phyloP scores from a whole-genome alignment of 2,113 vertebrate genomes.

The Nibea albiflora region DNA sequence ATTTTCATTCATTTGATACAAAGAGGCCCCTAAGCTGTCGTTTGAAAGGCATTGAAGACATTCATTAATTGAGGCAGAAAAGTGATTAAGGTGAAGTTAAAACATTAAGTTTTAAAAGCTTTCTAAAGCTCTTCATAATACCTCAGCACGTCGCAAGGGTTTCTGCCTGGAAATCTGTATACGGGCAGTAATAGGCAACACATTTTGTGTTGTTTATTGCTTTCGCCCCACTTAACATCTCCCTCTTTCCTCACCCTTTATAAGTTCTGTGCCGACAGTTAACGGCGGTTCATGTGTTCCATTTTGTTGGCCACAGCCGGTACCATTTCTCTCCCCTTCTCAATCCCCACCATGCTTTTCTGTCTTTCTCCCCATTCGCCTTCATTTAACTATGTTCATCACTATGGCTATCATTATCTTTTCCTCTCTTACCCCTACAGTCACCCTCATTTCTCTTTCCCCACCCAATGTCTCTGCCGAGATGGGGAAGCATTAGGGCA shows the following conservation, averaged over 20 bases:
- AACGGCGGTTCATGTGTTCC: background rate
- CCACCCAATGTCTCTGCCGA: conserved; percentile 17
- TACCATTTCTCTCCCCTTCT: background rate
- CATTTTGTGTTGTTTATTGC: background rate
- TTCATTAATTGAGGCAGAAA: conserved; percentile 12
- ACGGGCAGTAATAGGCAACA: background rate
- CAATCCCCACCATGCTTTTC: background rate
- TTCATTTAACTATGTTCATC: conserved; percentile 45
- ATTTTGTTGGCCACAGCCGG: conserved; percentile 14
- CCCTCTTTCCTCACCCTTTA: background rate
- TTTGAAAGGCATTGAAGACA: conserved; percentile 32
- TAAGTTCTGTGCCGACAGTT: background rate
- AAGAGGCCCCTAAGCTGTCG: conserved; percentile 12
- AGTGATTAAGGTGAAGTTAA: conserved; percentile 36
- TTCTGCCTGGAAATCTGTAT: background rate
- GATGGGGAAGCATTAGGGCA: conserved; percentile 45
- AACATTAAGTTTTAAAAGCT: conserved; percentile 43
- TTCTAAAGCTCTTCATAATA: conserved; percentile 37
- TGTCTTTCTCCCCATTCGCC: background rate
- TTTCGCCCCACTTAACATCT: background rate
- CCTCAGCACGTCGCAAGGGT: conserved; percentile 19
- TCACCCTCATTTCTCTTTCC: conserved; percentile 33
- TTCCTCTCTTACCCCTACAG: conserved; percentile 15
- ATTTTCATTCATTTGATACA: conserved; percentile 21
- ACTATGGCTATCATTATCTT: conserved; percentile 35